Percentiles rank a stretch among this genome's conserved stretches.
Evolutionary conservation across 2,888 invertebrate species (phyloP).

Genomic region (Heliconius cydno): DNA sequence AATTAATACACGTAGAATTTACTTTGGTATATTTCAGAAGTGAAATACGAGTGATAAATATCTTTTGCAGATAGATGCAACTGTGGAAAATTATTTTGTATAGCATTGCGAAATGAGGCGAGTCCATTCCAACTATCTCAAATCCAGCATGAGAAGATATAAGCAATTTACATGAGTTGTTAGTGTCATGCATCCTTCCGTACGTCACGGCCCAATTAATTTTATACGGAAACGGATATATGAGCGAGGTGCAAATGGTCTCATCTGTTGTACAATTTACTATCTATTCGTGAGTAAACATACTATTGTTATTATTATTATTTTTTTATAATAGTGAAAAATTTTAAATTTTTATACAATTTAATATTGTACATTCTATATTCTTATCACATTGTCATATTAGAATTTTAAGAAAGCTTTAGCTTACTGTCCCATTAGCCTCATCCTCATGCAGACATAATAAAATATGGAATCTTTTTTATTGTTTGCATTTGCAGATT

Average conservation of each 20-base stretch:
- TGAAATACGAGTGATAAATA: constrained; percentile 37
- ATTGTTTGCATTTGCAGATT: background rate
- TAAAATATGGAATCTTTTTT: background rate
- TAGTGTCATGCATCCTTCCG: constrained; percentile 79
- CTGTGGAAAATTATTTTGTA: constrained; percentile 41
- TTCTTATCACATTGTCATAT: background rate
- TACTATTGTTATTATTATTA: background rate
- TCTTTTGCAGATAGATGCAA: constrained; percentile 34
- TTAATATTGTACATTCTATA: background rate
- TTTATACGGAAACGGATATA: constrained; percentile 81
- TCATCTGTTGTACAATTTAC: constrained; percentile 72
- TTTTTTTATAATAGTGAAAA: background rate
- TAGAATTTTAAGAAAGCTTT: background rate
- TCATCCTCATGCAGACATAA: background rate
- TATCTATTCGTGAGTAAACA: constrained; percentile 47
- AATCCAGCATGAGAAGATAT: constrained; percentile 50
- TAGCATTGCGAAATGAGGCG: constrained; percentile 46
- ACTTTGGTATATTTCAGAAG: constrained; percentile 24
- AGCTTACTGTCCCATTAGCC: background rate
- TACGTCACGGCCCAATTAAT: constrained; percentile 79
- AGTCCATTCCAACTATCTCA: constrained; percentile 52
- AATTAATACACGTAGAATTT: constrained; percentile 20
- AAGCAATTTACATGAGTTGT: constrained; percentile 79
- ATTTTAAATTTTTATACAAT: background rate
- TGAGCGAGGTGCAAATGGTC: constrained; percentile 74